These are phyloP conservation scores for Malacoctenus gilli DNA, from an alignment of 2,797 vertebrate genomes.

Conservation along the genomic window DNA sequence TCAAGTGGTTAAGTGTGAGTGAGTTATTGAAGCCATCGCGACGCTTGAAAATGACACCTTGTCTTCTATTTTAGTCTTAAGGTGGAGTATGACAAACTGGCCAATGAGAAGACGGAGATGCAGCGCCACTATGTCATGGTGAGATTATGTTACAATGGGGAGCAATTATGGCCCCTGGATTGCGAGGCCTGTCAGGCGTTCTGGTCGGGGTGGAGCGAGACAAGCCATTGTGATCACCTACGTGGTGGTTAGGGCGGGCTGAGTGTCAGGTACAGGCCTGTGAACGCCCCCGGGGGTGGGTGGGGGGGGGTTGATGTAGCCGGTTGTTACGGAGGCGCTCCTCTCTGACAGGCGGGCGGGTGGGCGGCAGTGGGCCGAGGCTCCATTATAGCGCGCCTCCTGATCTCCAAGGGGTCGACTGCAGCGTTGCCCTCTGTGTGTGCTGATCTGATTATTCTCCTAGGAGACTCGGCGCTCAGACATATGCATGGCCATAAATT, in stretches of 20 bases:
- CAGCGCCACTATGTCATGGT: slow-evolving; percentile 99
- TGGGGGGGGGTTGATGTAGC: slow-evolving; percentile 56
- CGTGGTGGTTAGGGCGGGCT: slow-evolving; percentile 65
- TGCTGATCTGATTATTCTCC: slow-evolving; percentile 87
- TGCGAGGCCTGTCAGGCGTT: slow-evolving; percentile 67
- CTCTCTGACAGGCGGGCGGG: slow-evolving; percentile 74
- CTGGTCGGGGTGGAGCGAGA: slow-evolving; percentile 65
- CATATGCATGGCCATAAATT: slow-evolving; percentile 83
- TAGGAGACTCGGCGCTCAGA: slow-evolving; percentile 80
- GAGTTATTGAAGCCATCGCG: slow-evolving; percentile 56
- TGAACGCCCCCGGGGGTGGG: slow-evolving; percentile 60
- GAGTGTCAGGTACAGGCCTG: slow-evolving; percentile 72
- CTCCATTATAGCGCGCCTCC: slow-evolving; percentile 73
- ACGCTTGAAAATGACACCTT: slow-evolving; percentile 73
- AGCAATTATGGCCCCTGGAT: slow-evolving; percentile 74
- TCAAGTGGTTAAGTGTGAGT: slow-evolving; percentile 55
- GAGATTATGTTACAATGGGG: slow-evolving; percentile 77
- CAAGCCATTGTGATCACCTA: slow-evolving; percentile 75
- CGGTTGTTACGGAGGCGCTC: slow-evolving; percentile 69
- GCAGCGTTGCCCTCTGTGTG: slow-evolving; percentile 79
- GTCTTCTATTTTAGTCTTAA: slow-evolving; percentile 88
- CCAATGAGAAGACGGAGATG: slow-evolving; percentile 98
- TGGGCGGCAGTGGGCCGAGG: slow-evolving; percentile 66
- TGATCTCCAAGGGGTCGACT: slow-evolving; percentile 79
- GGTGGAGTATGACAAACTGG: slow-evolving; percentile 97